These are phyloP conservation scores for Terebella lapidaria DNA, from an alignment of 2,888 invertebrate species.

Conservation along the genomic window DNA sequence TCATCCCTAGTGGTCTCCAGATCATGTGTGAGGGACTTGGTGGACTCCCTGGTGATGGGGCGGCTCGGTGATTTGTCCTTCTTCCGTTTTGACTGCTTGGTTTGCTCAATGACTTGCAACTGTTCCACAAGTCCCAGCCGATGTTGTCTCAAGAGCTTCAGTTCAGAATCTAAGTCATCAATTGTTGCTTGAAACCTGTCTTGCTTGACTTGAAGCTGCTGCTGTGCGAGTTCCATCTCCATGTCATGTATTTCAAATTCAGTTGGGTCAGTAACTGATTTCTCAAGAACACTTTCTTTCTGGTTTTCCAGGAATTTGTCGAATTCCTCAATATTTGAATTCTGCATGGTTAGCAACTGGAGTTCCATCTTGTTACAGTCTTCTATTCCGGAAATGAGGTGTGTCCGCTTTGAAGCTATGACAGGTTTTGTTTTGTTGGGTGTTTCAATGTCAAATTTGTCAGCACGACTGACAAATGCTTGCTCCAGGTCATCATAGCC, in stretches of 20 bases:
- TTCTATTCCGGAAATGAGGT: constrained; percentile 33
- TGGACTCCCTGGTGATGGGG: neutral
- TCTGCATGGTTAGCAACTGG: constrained; percentile 43
- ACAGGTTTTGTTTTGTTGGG: too few species aligned
- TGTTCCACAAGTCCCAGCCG: constrained; percentile 46
- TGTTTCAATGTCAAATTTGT: too few species aligned
- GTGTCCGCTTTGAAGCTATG: constrained; percentile 6
- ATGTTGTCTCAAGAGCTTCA: constrained; percentile 43
- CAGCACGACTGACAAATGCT: neutral
- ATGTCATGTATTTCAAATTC: neutral
- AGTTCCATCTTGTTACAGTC: constrained; percentile 41
- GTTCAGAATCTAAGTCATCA: constrained; percentile 40
- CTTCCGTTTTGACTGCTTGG: neutral
- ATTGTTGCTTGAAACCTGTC: constrained; percentile 40
- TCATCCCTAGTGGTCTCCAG: constrained; percentile 23
- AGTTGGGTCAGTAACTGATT: too few species aligned
- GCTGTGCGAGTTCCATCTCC: neutral
- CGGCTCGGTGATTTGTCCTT: neutral
- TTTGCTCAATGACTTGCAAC: too few species aligned
- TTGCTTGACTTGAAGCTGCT: constrained; percentile 39
- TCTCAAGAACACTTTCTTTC: too few species aligned
- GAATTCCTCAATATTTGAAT: constrained; percentile 44
- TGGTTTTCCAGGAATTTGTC: too few species aligned
- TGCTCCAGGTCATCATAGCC: constrained; percentile 47
- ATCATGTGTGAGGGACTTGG: neutral